Evolutionary conservation across 2,113 vertebrate genomes (phyloP), one percentile per base, ranked within the genome.

Genomic region (Clarias magur): DNA sequence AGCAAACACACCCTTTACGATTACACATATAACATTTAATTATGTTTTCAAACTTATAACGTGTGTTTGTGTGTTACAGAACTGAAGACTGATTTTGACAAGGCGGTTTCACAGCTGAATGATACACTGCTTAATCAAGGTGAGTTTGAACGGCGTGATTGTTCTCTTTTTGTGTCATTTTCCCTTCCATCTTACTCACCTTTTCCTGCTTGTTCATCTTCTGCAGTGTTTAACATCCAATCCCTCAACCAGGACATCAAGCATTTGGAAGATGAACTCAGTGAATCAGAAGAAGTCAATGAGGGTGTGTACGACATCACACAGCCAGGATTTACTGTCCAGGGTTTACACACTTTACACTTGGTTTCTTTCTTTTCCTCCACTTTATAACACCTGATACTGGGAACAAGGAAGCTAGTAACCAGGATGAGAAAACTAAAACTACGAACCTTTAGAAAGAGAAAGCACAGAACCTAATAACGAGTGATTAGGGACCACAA

Each of bases 221-320:
- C 27, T 54, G 80, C 60, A 85, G 84, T 85, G 16, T 54, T 85
- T 63, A 56, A 10, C 10, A 25, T 85, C 19, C n/a, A 79, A 13
- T 11, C 38, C 23, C 73, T 85, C 17, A 79, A 48, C 0, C 73
- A 30, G n/a, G 84, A 79, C 5, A 57, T 85, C 8, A 11, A 68
- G 42, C 21, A 5, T 1, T 60, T 85, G n/a, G 23, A 79, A 2
- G 17, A 30, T 12, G 16, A 85, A 30, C 30, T 85, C 59, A 34
- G 9, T 3, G n/a, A 17, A 4, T 67, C 84, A 4, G 48, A 34
- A 30, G 84, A 48, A 25, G 56, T 79, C 19, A 15, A 8, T 30
- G 42, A 67, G 0, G 84, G 84, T 85, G 59, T 7, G 73, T 65
- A 23, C 30, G 63, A 57, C 30, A 0, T 73, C 70, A 73, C 34